Percentiles rank a stretch among this genome's conserved stretches.
phyloP scores from a whole-genome alignment of 2,888 invertebrate genomes.

The Drosophila mettleri region DNA sequence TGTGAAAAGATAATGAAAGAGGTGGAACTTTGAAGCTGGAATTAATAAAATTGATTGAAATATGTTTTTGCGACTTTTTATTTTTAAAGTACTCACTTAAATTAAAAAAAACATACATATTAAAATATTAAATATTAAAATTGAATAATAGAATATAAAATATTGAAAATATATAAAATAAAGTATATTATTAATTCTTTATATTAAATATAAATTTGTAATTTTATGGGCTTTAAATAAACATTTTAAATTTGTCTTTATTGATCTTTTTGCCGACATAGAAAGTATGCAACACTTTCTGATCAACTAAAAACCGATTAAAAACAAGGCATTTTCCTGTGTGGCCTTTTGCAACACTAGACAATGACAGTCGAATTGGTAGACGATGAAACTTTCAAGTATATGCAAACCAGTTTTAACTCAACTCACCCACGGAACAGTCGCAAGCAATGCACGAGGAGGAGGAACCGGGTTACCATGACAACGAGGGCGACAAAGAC shows the following conservation, averaged over 20 bases:
- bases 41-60: too few species aligned
- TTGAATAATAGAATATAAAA: too few species aligned
- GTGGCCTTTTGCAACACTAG: conserved; percentile 38
- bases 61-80: too few species aligned
- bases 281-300: conserved; percentile 11
- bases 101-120: too few species aligned
- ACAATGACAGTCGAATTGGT: conserved; percentile 9
- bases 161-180: background rate
- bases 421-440: conserved; percentile 32
- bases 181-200: too few species aligned
- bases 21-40: too few species aligned
- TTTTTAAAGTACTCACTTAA: too few species aligned
- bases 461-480: conserved; percentile 50
- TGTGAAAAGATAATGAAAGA: too few species aligned
- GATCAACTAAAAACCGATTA: background rate
- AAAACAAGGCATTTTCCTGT: background rate
- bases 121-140: too few species aligned
- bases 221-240: background rate
- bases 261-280: background rate
- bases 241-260: background rate
- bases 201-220: background rate
- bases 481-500: conserved; percentile 37
- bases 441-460: conserved; percentile 39
- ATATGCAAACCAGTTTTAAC: conserved; percentile 32
- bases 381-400: background rate